Evolutionary conservation across 2,888 invertebrate species (phyloP).

Genomic region (Eurytoma adleriae): DNA sequence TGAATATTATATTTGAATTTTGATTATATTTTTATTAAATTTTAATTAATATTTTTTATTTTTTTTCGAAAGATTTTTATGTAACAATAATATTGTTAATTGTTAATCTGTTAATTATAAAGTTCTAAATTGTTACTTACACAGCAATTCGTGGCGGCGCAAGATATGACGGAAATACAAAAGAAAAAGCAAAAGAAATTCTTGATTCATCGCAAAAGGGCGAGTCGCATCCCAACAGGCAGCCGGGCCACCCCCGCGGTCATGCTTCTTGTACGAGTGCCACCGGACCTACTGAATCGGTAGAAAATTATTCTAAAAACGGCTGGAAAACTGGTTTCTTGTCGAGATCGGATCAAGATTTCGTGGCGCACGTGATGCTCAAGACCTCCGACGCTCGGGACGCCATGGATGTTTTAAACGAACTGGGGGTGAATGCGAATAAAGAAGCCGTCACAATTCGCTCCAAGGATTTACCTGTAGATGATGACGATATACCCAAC

Average conservation of each 20-base stretch:
- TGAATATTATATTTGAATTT: no score
- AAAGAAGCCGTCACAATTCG: background rate
- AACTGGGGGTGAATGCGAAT: background rate
- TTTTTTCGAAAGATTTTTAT: no score
- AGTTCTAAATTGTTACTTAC: background rate
- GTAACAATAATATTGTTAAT: no score
- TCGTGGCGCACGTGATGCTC: constrained; percentile 60
- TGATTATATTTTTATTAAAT: no score
- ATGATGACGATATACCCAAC: constrained; percentile 56
- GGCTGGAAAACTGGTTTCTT: constrained; percentile 64
- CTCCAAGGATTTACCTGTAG: background rate
- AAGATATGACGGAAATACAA: constrained; percentile 61
- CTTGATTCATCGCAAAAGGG: constrained; percentile 64
- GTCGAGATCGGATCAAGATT: constrained; percentile 62
- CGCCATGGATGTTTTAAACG: constrained; percentile 61
- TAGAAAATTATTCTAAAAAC: constrained; percentile 64
- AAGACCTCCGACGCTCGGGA: constrained; percentile 26
- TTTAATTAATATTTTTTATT: no score
- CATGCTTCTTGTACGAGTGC: constrained; percentile 62
- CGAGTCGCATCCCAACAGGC: constrained; percentile 39
- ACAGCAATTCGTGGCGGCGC: constrained; percentile 40
- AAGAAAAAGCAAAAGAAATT: constrained; percentile 57
- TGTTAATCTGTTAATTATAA: background rate
- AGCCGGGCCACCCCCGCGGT: constrained; percentile 65
- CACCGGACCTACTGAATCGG: constrained; percentile 60